Percentiles rank a stretch among this genome's conserved stretches.
These are phyloP conservation scores for Sphenodon punctatus DNA, from an alignment of 2,797 vertebrate genomes.

Conservation along the genomic window DNA sequence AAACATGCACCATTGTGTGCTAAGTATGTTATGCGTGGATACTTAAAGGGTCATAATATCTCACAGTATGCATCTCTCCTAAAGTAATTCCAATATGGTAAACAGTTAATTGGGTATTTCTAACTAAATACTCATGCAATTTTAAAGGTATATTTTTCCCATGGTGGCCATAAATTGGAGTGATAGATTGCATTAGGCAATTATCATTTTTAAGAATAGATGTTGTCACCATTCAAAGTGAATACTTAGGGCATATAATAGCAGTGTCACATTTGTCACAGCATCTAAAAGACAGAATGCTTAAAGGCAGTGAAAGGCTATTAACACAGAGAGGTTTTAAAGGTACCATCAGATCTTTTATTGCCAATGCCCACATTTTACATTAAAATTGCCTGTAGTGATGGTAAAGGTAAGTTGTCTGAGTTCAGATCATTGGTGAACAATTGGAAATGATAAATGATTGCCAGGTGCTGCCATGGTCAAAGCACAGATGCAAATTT, in stretches of 20 bases:
- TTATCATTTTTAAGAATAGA: constrained; percentile 61
- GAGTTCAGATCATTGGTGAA: constrained; percentile 67
- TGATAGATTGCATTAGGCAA: constrained; percentile 64
- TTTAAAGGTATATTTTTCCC: constrained; percentile 49
- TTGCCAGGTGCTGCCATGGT: constrained; percentile 66
- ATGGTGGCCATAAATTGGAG: constrained; percentile 54
- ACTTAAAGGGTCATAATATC: constrained; percentile 16
- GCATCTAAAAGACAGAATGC: constrained; percentile 47
- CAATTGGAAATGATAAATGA: constrained; percentile 72
- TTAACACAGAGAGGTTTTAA: constrained; percentile 73
- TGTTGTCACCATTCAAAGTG: constrained; percentile 68
- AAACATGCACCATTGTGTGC: neutral
- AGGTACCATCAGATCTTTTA: constrained; percentile 71
- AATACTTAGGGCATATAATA: constrained; percentile 69
- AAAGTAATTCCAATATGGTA: constrained; percentile 59
- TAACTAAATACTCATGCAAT: constrained; percentile 57
- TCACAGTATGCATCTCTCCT: constrained; percentile 15
- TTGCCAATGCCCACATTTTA: constrained; percentile 71
- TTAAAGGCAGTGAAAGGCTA: constrained; percentile 70
- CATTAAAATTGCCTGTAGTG: constrained; percentile 74
- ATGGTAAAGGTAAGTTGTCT: constrained; percentile 66
- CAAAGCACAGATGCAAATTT: constrained; percentile 62
- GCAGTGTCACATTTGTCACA: constrained; percentile 66
- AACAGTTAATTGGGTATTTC: constrained; percentile 61
- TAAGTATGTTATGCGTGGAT: neutral